Evolutionary conservation across 2,888 invertebrate genomes (phyloP).

Genomic region (Nephrotoma flavescens): DNA sequence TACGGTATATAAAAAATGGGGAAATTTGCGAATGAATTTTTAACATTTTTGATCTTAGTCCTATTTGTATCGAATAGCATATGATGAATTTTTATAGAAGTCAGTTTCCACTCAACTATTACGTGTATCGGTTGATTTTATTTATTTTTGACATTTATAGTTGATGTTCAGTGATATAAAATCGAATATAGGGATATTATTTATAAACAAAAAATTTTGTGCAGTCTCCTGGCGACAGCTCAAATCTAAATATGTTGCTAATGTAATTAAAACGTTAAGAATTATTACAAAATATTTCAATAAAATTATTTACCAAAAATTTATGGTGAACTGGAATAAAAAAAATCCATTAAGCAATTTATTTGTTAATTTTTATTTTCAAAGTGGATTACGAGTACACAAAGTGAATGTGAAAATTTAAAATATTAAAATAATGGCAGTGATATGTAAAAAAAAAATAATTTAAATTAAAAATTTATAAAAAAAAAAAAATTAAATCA

Average conservation of each 20-base stretch:
- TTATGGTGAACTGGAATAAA: background rate
- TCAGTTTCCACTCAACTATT: constrained; percentile 1
- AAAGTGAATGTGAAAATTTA: background rate
- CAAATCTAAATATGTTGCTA: no score
- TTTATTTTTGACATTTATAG: background rate
- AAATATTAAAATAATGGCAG: background rate
- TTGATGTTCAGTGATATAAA: background rate
- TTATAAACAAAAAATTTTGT: background rate
- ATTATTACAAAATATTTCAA: background rate
- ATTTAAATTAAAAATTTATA: background rate
- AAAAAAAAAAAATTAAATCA: background rate
- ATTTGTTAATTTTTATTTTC: background rate
- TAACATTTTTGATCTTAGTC: background rate
- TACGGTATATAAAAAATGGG: background rate
- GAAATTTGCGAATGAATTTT: background rate
- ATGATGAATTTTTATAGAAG: background rate
- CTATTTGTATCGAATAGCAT: background rate
- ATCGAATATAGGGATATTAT: no score
- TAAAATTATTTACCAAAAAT: background rate
- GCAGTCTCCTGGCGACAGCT: background rate
- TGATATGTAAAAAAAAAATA: background rate
- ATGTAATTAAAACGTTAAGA: no score
- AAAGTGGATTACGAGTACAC: background rate
- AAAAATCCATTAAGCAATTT: background rate
- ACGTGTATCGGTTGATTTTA: background rate